A percentile compares a stretch with the other conserved stretches of the same genome.
phyloP scores from a whole-genome alignment of 2,888 invertebrate species.

The Cerceris ruficornis region DNA sequence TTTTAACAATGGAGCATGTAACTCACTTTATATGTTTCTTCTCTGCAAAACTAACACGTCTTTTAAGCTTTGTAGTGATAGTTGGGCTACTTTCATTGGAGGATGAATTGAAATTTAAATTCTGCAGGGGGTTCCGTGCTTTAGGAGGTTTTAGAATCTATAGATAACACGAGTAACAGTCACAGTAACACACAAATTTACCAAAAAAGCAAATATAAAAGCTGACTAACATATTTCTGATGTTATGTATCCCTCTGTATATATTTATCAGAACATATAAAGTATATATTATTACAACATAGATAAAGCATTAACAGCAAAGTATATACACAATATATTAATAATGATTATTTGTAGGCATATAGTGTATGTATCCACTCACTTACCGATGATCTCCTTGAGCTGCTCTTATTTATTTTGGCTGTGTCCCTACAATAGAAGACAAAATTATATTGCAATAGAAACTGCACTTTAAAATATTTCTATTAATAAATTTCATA shows the following conservation, averaged over 20 bases:
- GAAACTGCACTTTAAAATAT: neutral
- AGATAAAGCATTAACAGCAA: neutral
- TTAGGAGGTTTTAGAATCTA: slow-evolving; percentile 76
- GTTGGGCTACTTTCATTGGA: slow-evolving; percentile 66
- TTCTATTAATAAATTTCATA: neutral
- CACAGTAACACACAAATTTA: neutral
- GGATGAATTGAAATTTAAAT: slow-evolving; percentile 62
- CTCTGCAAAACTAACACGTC: slow-evolving; percentile 78
- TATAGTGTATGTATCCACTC: slow-evolving; percentile 9
- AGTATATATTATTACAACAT: too few species aligned
- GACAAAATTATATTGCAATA: neutral
- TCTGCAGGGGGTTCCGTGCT: slow-evolving; percentile 68
- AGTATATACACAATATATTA: neutral
- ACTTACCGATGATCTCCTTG: slow-evolving; percentile 73
- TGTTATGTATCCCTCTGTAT: too few species aligned
- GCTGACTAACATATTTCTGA: too few species aligned
- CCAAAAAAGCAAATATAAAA: neutral
- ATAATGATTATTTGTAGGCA: neutral
- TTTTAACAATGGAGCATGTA: neutral
- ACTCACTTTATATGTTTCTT: slow-evolving; percentile 77
- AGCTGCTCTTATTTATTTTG: slow-evolving; percentile 52
- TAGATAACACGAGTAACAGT: slow-evolving; percentile 7
- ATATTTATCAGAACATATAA: too few species aligned
- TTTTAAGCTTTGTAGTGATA: slow-evolving; percentile 63
- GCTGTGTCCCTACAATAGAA: slow-evolving; percentile 48